Conservation (phyloP, 2,888 invertebrate genomes). For the Muscina levida region DNA sequence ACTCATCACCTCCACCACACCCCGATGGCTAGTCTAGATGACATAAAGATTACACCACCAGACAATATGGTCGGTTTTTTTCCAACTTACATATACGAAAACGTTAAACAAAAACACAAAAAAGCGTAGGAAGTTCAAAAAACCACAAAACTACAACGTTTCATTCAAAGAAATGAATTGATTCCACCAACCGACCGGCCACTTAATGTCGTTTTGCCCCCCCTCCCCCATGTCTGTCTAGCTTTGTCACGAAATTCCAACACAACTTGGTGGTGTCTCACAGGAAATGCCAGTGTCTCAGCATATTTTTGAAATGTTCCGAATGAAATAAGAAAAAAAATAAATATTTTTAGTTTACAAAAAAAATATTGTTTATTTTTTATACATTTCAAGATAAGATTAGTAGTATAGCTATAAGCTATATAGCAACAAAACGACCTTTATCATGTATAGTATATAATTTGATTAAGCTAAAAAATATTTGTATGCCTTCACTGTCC, state of each 20-base stretch:
- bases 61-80: conserved; percentile 4
- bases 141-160: conserved; percentile 21
- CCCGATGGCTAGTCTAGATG: not conserved
- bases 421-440: conserved; percentile 23
- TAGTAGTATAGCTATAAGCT: not conserved
- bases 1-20: not conserved
- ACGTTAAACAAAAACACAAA: conserved; percentile 34
- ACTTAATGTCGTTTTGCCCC: not conserved
- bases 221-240: not conserved
- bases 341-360: too few species aligned
- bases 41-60: conserved; percentile 51
- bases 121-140: conserved; percentile 53
- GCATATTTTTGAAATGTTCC: not conserved
- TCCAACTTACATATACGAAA: not conserved
- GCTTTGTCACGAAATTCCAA: not conserved
- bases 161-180: conserved; percentile 16
- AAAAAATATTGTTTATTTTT: not conserved
- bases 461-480: conserved; percentile 46
- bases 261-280: not conserved
- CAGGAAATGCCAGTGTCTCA: conserved; percentile 26
- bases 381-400: conserved; percentile 15
- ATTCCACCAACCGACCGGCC: too few species aligned
- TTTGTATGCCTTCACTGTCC: not conserved
- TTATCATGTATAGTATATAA: conserved; percentile 26
- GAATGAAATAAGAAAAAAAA: too few species aligned